Evolutionary conservation across 2,888 invertebrate genomes (phyloP), one percentile per base, ranked within the genome.

Genomic region (Hirtodrosophila duncani): DNA sequence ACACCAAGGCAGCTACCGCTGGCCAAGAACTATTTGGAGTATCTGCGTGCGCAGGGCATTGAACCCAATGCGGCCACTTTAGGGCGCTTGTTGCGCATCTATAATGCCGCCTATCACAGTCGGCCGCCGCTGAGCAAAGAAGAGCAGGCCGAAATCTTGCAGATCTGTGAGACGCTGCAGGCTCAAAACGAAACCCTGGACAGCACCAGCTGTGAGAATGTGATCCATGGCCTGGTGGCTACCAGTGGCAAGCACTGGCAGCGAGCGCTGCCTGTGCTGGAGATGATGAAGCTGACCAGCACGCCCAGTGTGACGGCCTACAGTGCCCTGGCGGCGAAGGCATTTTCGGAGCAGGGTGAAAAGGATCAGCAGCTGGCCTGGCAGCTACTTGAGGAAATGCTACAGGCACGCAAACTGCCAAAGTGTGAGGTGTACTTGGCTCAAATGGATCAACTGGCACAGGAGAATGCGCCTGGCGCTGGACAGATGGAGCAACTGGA

Each of bases 181-280:
- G 79, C 87, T 18, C 88, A 89, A 58, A 89, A 91, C 81, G 88
- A 89, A 38, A 77, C 90, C 0, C 81, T 93, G 37, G 93, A 93
- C 84, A 84, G 85, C 9, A 79, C 75, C 2, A 91, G 92, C 10
- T 89, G 90, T 67, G 91, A 92, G 72, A 86, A 86, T 75, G 84
- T 92, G 3, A 88, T 94, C 45, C 85, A 86, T 52, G 93, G 90
- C 0, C 81, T 95, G 2, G 91, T 91, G 61, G 74, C 89, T 11
- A 92, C 94, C 14, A 92, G 92, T n/a, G n/a, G n/a, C 5, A 83
- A 88, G 44, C 87, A 90, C 61, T 94, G 93, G 92, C 88, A 88
- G 64, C 89, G 91, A 49, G 89, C 90, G 26, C 41, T 90, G 0
- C 88, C 89, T 61, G 85, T 93, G 8, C 81, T 93, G 14, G 88